Conservation (phyloP, 2,888 invertebrate genomes). For the Neoascia interrupta region DNA sequence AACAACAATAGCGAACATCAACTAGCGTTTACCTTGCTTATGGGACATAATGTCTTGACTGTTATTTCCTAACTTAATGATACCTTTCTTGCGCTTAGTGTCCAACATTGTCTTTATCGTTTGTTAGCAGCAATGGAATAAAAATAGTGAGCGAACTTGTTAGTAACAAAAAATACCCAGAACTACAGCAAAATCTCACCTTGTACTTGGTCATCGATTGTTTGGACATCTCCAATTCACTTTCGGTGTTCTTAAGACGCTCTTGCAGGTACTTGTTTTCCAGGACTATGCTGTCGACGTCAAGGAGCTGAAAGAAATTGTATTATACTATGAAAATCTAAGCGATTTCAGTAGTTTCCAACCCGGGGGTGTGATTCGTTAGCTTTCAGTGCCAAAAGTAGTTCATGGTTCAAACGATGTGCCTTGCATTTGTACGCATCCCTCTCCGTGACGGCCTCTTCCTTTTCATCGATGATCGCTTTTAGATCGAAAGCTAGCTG, state of each 20-base stretch:
- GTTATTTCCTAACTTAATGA: conserved; percentile 84
- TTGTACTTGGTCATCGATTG: conserved; percentile 88
- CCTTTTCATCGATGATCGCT: conserved; percentile 90
- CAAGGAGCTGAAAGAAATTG: conserved; percentile 81
- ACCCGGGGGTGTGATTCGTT: conserved; percentile 78
- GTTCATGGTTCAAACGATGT: conserved; percentile 89
- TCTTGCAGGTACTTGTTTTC: conserved; percentile 93
- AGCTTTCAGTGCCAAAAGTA: conserved; percentile 84
- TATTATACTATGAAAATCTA: conserved; percentile 1
- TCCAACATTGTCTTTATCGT: conserved; percentile 83
- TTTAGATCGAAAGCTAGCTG: conserved; percentile 89
- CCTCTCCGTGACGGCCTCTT: conserved; percentile 88
- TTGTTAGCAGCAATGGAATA: conserved; percentile 71
- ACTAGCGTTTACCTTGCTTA: conserved; percentile 85
- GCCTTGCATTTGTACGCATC: conserved; percentile 92
- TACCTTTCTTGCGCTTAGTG: conserved; percentile 86
- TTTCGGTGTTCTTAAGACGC: conserved; percentile 87
- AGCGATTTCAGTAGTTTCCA: not conserved
- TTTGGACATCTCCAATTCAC: conserved; percentile 88
- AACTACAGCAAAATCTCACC: conserved; percentile 79
- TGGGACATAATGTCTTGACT: conserved; percentile 88
- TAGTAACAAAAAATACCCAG: conserved; percentile 45
- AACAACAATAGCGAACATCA: conserved; percentile 22
- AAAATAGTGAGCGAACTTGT: conserved; percentile 26
- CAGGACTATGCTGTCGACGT: conserved; percentile 88